Evolutionary conservation across 2,113 vertebrate genomes (phyloP).

Genomic region (Mesitornis unicolor): DNA sequence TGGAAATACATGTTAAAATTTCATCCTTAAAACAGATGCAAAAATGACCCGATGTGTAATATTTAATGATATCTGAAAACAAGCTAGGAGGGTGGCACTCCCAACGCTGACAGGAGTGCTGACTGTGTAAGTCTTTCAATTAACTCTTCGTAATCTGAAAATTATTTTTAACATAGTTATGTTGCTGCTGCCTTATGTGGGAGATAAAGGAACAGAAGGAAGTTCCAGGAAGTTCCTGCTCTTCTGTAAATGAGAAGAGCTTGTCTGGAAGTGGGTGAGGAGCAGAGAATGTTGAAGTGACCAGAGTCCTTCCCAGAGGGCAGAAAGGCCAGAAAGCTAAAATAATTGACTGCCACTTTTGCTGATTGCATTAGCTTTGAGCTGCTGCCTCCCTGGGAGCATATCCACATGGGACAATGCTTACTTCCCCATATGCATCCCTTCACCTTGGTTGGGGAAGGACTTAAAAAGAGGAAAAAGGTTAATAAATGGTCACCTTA

Average conservation of each 20-base stretch:
- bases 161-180: not conserved
- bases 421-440: not conserved
- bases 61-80: not conserved
- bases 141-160: not conserved
- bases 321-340: not conserved
- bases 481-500: not conserved
- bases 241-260: not conserved
- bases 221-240: not conserved
- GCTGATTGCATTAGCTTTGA: not conserved
- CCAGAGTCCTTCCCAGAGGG: not conserved
- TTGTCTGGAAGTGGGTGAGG: not conserved
- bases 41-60: not conserved
- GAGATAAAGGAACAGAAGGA: not conserved
- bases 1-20: not conserved
- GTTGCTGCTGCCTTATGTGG: not conserved
- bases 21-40: not conserved
- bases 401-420: not conserved
- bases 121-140: not conserved
- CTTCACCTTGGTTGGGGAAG: not conserved
- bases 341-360: not conserved
- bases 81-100: not conserved
- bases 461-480: not conserved
- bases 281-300: not conserved
- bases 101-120: not conserved
- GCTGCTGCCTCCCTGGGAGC: not conserved